These are phyloP conservation scores for Cladorhizidae sp. DNA, from an alignment of 37 sponge, comb jelly and placozoan genomes.

Conservation along the genomic window DNA sequence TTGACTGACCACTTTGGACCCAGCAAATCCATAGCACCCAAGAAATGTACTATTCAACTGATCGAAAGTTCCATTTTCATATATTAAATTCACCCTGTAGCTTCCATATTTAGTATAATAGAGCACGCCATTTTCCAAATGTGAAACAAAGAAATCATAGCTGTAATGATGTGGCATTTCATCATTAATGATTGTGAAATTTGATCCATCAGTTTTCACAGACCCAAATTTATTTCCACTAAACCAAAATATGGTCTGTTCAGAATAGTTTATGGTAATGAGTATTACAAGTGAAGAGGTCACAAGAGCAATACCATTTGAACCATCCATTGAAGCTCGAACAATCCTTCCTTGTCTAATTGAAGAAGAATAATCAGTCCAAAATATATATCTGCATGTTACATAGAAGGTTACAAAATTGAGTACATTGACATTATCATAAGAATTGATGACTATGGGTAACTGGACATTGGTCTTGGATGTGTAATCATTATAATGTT, in stretches of 20 bases:
- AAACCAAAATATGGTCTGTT: constrained; percentile 72
- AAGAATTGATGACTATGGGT: no score
- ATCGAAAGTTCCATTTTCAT: no score
- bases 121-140: not conserved
- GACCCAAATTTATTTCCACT: constrained; percentile 9
- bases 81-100: no score
- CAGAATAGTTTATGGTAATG: constrained; percentile 43
- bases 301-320: not conserved
- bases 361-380: constrained; percentile 17
- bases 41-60: no score
- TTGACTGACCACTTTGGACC: not conserved
- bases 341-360: not conserved
- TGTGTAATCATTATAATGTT: no score
- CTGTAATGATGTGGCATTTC: not conserved
- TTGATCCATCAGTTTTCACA: constrained; percentile 30
- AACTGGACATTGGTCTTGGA: no score
- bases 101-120: no score
- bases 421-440: no score
- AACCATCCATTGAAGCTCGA: constrained; percentile 17
- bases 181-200: not conserved
- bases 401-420: not conserved
- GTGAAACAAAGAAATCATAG: not conserved
- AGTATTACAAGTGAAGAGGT: constrained; percentile 16
- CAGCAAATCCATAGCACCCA: not conserved
- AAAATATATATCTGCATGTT: constrained; percentile 33